Base-by-base conservation (phyloP, 2,797 vertebrate genomes). In the Geotrypetes seraphini region DNA sequence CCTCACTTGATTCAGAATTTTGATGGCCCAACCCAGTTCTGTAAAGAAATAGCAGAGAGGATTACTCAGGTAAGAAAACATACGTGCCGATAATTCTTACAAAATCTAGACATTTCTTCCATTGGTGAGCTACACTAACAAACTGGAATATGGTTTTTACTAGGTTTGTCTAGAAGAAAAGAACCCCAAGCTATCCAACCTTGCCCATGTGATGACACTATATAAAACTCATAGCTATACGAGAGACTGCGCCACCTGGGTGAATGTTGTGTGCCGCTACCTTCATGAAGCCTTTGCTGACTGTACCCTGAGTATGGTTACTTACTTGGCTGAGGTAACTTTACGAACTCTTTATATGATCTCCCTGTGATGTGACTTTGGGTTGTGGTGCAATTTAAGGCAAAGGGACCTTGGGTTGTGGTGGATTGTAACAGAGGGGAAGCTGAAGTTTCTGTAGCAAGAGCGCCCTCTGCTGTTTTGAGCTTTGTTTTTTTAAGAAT, bases 191-290 rank as follows among this genome's bases (percentile, higher is more conserved):
- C 74, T 99, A 6, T 96, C 93, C 16, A 94, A 98, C 47, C 67
- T 99, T 51, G 96, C 95, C 8, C 96, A 99, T 10, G 96, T 99
- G 23, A 99, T 99, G 95, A 97, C 91, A 9, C 86, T 99, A 25
- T 99, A 98, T 56, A 99, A 96, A 75, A 97, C 90, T 1, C 91
- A 93, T 16, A 96, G 93, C 42, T 99, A 99, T 57, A 98, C 96
- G 0, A 81, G 96, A 35, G 92, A 98, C 66, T 90, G 91, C 15
- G 85, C 90, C 52, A 95, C 95, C 1, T 99, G 96, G 96, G 92
- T 97, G 41, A 98, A 84, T 1, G 96, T 98, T 47, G 95, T 99
- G 30, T 99, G 95, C 47, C 88, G 96, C 15, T 99, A 98, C 53
- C 88, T 99, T 33, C 92, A 99, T 9, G 95, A 98, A 65, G 92